Evolutionary conservation across 1,140 invertebrate genomes (phyloP).

Genomic region (Diorhabda elongata): DNA sequence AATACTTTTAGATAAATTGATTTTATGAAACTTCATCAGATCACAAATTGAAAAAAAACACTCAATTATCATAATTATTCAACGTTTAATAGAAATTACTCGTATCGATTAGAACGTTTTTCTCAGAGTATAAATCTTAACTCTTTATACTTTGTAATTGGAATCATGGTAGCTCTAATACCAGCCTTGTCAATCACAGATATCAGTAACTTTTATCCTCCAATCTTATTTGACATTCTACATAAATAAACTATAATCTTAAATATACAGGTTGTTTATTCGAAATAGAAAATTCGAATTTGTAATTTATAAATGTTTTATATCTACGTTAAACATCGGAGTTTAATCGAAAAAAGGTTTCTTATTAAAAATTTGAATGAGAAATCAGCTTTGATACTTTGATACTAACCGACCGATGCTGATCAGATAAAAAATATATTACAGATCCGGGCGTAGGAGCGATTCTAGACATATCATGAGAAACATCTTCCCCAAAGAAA

Average conservation of each 20-base stretch:
- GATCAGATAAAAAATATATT: not conserved
- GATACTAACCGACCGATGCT: not conserved
- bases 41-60: too few species aligned
- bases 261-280: conserved; percentile 25
- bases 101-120: not conserved
- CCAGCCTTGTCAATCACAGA: conserved; percentile 32
- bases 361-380: conserved; percentile 3
- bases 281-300: conserved; percentile 20
- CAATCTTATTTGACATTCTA: conserved; percentile 18
- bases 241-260: conserved; percentile 30
- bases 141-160: conserved; percentile 30
- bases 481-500: too few species aligned
- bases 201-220: conserved; percentile 24
- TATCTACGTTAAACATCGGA: conserved; percentile 1
- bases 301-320: conserved; percentile 7
- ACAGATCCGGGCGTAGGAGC: not conserved
- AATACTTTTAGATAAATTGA: too few species aligned
- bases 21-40: too few species aligned
- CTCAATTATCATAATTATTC: too few species aligned
- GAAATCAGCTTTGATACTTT: conserved; percentile 1
- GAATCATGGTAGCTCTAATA: conserved; percentile 24
- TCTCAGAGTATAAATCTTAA: not conserved
- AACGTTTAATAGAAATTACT: not conserved
- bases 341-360: conserved; percentile 1
- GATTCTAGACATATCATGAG: too few species aligned